Base-by-base conservation (phyloP, 2,113 vertebrate species). In the Cebidichthys violaceus region DNA sequence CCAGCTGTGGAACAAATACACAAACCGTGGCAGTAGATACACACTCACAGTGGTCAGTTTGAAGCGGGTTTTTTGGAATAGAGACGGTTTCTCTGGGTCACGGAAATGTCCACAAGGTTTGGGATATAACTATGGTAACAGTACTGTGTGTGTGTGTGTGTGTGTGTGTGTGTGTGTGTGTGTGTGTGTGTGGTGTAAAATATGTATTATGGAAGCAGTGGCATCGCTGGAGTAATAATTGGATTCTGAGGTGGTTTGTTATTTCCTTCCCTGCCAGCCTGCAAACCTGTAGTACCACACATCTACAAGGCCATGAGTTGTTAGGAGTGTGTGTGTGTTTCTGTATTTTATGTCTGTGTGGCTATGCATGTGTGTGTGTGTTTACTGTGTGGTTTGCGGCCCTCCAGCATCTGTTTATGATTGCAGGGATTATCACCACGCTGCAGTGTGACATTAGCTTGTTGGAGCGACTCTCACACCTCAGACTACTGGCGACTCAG, bases 381-480 rank as follows among this genome's bases (percentile, higher is more conserved):
- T 78, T 29, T 85, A 88, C 82, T 85, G 78, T 88, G 90, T 52
- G 85, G 87, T 86, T 88, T 89, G 86, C 89, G 77, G 82, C 77
- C 70, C 81, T 83, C 69, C 50, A 92, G 91, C 90, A 90, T 92
- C 92, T 93, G 93, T 94, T 94, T 93, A 94, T 85, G 91, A 89
- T 91, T 86, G 84, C 67, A 64, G 88, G 90, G 93, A 93, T 94
- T 94, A 94, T 90, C 93, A 64, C 93, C 90, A 79, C 27, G 47
- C 89, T 77, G 87, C 89, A 84, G 89, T 87, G 91, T 87, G 91
- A 86, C 89, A 84, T 85, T 79, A 86, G 86, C 88, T 91, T 66
- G 66, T 79, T 61, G 84, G 83, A 91, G 88, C 52, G 76, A 88
- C 90, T 86, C 83, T 92, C 86, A 84, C 90, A 90, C 86, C 77